Percentiles rank a stretch among this genome's conserved stretches.
Evolutionary conservation across 2,113 vertebrate genomes (phyloP).

Genomic region (Lepisosteus oculatus): DNA sequence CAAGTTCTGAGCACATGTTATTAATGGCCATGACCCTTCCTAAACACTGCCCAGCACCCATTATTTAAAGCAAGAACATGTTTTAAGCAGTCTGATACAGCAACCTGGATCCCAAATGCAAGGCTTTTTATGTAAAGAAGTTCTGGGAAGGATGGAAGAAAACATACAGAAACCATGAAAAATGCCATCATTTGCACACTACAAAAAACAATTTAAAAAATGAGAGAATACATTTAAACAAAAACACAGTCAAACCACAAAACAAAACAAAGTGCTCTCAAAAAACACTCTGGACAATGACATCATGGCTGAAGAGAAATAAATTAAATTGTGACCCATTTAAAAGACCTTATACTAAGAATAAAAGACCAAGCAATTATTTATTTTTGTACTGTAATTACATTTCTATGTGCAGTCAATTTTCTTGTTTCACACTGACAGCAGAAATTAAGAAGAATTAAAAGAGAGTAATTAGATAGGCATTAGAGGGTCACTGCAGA

Average conservation of each 20-base stretch:
- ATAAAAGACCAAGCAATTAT: constrained; percentile 19
- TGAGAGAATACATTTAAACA: constrained; percentile 61
- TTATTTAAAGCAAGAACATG: constrained; percentile 13
- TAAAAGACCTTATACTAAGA: constrained; percentile 3
- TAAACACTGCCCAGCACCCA: constrained; percentile 20
- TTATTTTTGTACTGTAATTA: constrained; percentile 29
- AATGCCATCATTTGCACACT: constrained; percentile 56
- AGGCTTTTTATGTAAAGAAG: constrained; percentile 28
- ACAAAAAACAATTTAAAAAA: constrained; percentile 64
- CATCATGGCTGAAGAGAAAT: constrained; percentile 46
- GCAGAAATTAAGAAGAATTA: constrained; percentile 8
- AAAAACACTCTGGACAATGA: constrained; percentile 46
- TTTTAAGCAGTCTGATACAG: constrained; percentile 26
- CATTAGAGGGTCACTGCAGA: constrained; percentile 12
- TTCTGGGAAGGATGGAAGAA: constrained; percentile 37
- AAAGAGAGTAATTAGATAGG: background rate
- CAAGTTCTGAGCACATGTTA: constrained; percentile 14
- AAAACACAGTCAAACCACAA: constrained; percentile 48
- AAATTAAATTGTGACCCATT: constrained; percentile 5
- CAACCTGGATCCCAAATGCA: constrained; percentile 50
- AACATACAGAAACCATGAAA: constrained; percentile 40
- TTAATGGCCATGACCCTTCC: constrained; percentile 25
- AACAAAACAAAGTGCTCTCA: constrained; percentile 38
- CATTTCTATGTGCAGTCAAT: constrained; percentile 12
- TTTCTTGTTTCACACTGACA: constrained; percentile 9